These are phyloP conservation scores for Sapayoa aenigma DNA, from an alignment of 2,113 vertebrate species.

Conservation along the genomic window DNA sequence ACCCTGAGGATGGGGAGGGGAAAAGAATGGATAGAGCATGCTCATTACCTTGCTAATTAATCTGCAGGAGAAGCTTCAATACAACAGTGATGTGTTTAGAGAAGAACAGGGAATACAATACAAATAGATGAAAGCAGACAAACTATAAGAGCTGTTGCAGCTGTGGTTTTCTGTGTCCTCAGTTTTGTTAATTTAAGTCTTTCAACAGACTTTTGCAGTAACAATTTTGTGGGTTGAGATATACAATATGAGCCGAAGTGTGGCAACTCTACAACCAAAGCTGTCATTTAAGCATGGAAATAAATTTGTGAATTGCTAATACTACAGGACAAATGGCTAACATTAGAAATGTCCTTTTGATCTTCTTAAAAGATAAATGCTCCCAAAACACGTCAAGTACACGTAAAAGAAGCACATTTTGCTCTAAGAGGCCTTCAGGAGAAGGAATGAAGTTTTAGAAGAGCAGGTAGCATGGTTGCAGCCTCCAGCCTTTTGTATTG, in stretches of 20 bases:
- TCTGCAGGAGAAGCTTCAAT: neutral
- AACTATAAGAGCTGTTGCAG: neutral
- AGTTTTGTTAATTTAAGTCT: neutral
- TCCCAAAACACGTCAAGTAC: neutral
- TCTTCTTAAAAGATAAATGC: neutral
- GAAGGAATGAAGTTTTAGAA: neutral
- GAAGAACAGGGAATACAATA: neutral
- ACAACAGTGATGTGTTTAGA: neutral
- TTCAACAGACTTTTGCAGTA: neutral
- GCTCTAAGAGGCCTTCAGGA: neutral
- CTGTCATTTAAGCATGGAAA: neutral
- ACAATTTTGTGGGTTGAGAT: neutral
- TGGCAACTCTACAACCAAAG: neutral
- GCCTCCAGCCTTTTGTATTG: neutral
- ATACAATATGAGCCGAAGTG: neutral
- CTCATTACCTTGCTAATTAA: constrained; percentile 12
- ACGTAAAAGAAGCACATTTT: neutral
- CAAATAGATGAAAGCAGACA: neutral
- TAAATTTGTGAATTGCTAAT: neutral
- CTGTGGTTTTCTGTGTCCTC: neutral
- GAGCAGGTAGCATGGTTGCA: neutral
- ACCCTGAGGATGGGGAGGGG: neutral
- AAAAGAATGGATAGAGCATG: neutral
- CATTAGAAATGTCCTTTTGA: neutral
- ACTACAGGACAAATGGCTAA: neutral